phyloP scores from a whole-genome alignment of 2,113 vertebrate genomes.

The Mustela lutreola region DNA sequence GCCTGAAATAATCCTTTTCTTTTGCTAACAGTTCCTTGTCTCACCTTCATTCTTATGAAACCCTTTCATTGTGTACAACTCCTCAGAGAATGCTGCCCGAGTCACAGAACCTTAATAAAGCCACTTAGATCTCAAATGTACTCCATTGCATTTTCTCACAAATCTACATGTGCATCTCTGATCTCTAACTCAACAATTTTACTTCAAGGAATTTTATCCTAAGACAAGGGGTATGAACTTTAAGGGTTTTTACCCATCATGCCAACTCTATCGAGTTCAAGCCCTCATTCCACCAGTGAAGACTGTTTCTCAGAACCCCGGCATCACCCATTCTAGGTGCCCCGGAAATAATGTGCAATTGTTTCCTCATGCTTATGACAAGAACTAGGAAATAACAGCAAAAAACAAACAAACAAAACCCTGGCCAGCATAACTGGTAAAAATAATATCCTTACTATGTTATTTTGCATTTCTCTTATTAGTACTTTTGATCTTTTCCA shows the following conservation, averaged over 20 bases:
- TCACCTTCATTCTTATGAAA: background rate
- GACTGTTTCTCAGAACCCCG: background rate
- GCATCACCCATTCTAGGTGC: background rate
- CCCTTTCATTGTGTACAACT: background rate
- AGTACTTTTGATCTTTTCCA: background rate
- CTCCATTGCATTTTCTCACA: background rate
- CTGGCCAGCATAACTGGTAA: background rate
- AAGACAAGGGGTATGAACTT: background rate
- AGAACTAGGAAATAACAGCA: background rate
- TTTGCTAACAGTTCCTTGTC: background rate
- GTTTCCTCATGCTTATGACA: background rate
- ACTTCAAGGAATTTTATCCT: no score
- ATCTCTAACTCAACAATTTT: conserved; percentile 4
- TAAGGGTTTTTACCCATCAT: background rate
- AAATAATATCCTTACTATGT: background rate
- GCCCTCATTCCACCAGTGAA: background rate
- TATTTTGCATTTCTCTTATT: conserved; percentile 18
- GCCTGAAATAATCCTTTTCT: background rate
- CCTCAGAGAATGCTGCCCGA: background rate
- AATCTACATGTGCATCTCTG: background rate
- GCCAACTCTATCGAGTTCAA: background rate
- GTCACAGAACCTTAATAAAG: background rate
- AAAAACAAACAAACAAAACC: background rate
- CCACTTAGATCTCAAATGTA: background rate
- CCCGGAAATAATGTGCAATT: background rate